Evolutionary conservation across 2,113 vertebrate species (phyloP).

Genomic region (Aptenodytes patagonicus): DNA sequence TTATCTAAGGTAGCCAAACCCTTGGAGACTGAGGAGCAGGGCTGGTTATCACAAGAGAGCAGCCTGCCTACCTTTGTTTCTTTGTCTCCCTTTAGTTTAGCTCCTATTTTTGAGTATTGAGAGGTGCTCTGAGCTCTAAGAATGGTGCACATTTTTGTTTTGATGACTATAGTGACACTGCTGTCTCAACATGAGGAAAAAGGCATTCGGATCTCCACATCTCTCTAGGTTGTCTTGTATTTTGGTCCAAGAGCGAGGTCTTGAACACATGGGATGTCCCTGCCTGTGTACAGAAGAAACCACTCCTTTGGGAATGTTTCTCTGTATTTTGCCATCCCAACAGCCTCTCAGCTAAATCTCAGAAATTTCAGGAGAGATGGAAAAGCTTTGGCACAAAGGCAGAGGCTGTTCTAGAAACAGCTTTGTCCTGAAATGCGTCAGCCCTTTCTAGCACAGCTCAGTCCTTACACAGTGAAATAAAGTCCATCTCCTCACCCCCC

Average conservation of each 20-base stretch:
- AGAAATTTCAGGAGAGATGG: not conserved
- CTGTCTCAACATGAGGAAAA: not conserved
- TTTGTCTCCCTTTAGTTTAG: not conserved
- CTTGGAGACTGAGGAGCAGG: not conserved
- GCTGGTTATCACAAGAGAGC: not conserved
- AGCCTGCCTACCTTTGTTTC: not conserved
- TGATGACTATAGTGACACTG: not conserved
- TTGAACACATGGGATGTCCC: not conserved
- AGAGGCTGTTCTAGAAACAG: not conserved
- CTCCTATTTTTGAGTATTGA: not conserved
- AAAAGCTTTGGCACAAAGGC: not conserved
- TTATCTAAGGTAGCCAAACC: not conserved
- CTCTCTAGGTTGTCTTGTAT: not conserved
- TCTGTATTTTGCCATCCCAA: not conserved
- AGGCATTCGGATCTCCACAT: not conserved
- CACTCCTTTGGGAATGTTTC: not conserved
- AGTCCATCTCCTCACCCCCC: not conserved
- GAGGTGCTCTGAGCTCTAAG: not conserved
- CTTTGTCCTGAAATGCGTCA: not conserved
- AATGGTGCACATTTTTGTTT: not conserved
- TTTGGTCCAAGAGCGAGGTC: not conserved
- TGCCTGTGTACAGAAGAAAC: not conserved
- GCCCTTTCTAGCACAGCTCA: not conserved
- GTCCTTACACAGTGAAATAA: not conserved
- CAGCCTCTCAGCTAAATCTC: not conserved